A percentile compares a stretch with the other conserved stretches of the same genome.
phyloP scores from a whole-genome alignment of 2,113 vertebrate genomes.

The Haemorhous mexicanus region DNA sequence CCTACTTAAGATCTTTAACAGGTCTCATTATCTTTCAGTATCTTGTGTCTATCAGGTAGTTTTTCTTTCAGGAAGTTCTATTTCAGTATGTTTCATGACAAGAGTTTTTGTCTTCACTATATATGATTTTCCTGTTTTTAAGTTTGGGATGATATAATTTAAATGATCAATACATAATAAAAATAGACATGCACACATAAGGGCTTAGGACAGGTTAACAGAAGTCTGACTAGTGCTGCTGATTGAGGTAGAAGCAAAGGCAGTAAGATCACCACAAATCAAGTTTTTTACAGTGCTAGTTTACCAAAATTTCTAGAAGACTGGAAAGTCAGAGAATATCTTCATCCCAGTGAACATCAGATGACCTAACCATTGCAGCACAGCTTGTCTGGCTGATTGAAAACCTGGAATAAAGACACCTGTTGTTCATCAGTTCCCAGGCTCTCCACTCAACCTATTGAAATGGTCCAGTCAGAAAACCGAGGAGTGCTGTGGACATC shows the following conservation, averaged over 20 bases:
- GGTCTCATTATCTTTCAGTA: not conserved
- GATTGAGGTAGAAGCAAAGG: not conserved
- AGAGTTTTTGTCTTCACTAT: not conserved
- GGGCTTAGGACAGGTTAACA: not conserved
- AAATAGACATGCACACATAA: not conserved
- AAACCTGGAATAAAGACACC: not conserved
- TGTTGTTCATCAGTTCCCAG: not conserved
- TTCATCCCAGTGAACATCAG: not conserved
- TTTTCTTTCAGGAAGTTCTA: not conserved
- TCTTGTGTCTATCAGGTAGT: rapidly evolving
- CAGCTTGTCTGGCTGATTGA: not conserved
- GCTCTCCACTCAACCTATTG: not conserved
- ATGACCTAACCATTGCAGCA: not conserved
- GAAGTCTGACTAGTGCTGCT: not conserved
- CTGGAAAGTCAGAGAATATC: not conserved
- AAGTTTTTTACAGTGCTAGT: not conserved
- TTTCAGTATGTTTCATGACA: not conserved
- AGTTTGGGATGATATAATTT: not conserved
- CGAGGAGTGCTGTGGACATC: not conserved
- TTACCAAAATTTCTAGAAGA: not conserved
- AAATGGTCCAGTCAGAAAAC: not conserved
- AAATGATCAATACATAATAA: not conserved
- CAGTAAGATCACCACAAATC: not conserved
- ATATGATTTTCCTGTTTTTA: not conserved
- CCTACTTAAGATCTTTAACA: not conserved